Evolutionary conservation across 2,113 vertebrate genomes (phyloP).

Genomic region (Rattus rattus): DNA sequence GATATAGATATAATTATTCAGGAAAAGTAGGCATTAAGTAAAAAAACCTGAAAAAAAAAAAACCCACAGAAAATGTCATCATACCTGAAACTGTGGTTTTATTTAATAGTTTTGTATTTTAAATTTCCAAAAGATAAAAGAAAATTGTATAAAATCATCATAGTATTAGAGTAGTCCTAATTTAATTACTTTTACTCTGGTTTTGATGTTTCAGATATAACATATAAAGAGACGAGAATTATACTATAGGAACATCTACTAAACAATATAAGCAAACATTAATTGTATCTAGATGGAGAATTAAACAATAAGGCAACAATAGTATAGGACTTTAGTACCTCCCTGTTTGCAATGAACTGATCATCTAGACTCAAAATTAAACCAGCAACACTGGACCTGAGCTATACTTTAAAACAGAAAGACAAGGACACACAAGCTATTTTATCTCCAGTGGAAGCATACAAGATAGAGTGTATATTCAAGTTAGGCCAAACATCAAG

Average conservation of each 20-base stretch:
- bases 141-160: not conserved
- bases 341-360: not conserved
- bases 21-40: not conserved
- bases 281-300: not conserved
- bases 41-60: not conserved
- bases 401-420: not conserved
- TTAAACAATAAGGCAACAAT: not conserved
- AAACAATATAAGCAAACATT: not conserved
- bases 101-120: not conserved
- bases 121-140: not conserved
- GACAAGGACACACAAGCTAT: not conserved
- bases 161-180: not conserved
- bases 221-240: not conserved
- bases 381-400: not conserved
- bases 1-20: not conserved
- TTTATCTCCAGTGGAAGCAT: not conserved
- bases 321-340: not conserved
- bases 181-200: not conserved
- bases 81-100: not conserved
- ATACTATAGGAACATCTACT: not conserved
- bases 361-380: not conserved
- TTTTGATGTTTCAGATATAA: not conserved
- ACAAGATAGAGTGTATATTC: not conserved
- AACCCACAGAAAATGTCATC: not conserved
- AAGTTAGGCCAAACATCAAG: not conserved